A percentile compares a stretch with the other conserved stretches of the same genome.
Conservation (phyloP, 1,140 invertebrate genomes). For the Drosophila lini region DNA sequence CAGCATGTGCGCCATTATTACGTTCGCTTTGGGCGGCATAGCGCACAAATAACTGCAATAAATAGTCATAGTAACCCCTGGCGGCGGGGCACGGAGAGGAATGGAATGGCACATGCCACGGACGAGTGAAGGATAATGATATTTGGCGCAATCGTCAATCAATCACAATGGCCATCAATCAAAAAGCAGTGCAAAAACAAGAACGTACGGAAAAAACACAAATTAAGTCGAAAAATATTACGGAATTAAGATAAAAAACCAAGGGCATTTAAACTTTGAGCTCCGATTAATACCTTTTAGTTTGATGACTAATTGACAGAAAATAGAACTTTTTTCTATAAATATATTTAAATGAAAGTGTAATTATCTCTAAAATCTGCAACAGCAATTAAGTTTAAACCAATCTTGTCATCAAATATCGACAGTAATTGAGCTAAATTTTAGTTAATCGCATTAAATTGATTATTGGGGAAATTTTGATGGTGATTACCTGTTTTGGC, state of each 20-base stretch:
- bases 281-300: background rate
- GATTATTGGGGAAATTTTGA: conserved; percentile 34
- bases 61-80: conserved; percentile 70
- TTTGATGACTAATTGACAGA: background rate
- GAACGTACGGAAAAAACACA: conserved; percentile 4
- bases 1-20: conserved; percentile 43
- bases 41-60: conserved; percentile 66
- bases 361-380: background rate
- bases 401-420: conserved; percentile 24
- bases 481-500: conserved; percentile 32
- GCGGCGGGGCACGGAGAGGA: background rate
- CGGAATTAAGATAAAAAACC: conserved; percentile 6
- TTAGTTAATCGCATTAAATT: conserved; percentile 40
- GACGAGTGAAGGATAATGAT: conserved; percentile 49
- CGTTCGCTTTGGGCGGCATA: conserved; percentile 40
- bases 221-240: conserved; percentile 17
- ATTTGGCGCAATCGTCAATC: conserved; percentile 62
- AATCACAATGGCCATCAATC: conserved; percentile 66
- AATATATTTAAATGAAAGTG: background rate
- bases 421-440: conserved; percentile 24
- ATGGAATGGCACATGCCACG: conserved; percentile 19
- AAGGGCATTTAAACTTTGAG: background rate
- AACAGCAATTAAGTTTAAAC: background rate
- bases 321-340: background rate
- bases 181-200: conserved; percentile 33